Conservation (phyloP, 2,888 invertebrate species). For the Orchesella flavescens region DNA sequence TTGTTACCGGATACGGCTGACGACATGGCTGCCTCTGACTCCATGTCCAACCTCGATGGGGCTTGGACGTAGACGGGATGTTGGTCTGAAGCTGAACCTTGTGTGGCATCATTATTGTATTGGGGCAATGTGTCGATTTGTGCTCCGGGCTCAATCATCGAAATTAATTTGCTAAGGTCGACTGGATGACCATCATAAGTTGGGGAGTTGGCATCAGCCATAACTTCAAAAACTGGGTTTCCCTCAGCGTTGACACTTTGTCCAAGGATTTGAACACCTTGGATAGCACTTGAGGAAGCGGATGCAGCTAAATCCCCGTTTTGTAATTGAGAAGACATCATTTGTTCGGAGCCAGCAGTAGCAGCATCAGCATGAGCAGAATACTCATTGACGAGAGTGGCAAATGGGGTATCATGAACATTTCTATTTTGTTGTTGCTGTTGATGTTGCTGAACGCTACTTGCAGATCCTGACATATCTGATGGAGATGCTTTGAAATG, state of each 20-base stretch:
- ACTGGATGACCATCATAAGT: constrained; percentile 70
- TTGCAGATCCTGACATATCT: constrained; percentile 30
- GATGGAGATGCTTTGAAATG: constrained; percentile 28
- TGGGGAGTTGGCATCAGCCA: constrained; percentile 70
- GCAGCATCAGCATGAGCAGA: constrained; percentile 48
- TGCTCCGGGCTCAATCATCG: constrained; percentile 71
- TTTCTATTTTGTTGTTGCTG: constrained; percentile 37
- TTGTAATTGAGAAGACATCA: constrained; percentile 9
- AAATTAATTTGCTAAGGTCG: constrained; percentile 69
- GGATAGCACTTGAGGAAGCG: constrained; percentile 22
- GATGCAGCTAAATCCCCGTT: constrained; percentile 11
- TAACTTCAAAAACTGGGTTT: constrained; percentile 70
- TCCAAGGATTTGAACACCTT: constrained; percentile 65
- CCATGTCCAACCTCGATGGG: constrained; percentile 29
- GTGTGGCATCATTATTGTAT: constrained; percentile 19
- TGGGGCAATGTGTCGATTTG: constrained; percentile 49
- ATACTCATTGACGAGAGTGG: constrained; percentile 33
- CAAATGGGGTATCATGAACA: constrained; percentile 52
- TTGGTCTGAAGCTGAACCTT: constrained; percentile 37
- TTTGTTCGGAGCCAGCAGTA: constrained; percentile 37
- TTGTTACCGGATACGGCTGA: constrained; percentile 47
- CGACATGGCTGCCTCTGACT: constrained; percentile 43
- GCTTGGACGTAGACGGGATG: constrained; percentile 36
- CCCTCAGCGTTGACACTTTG: constrained; percentile 60
- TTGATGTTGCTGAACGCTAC: constrained; percentile 22